These are phyloP conservation scores for Phrynosoma platyrhinos DNA, from an alignment of 2,113 vertebrate species.

Conservation along the genomic window DNA sequence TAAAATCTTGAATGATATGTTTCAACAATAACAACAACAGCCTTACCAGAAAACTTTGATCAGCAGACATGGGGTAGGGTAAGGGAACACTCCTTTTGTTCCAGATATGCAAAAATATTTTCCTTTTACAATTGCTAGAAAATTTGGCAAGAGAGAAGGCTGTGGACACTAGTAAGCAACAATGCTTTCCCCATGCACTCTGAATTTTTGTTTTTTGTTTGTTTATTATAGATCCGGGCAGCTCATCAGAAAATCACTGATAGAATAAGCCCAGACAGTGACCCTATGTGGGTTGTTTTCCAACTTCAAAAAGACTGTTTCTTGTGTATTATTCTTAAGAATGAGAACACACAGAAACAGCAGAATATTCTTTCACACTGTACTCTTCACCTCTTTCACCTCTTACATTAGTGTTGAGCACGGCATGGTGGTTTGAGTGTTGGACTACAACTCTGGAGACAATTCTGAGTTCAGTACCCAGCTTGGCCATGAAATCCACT, in stretches of 20 bases:
- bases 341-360: background rate
- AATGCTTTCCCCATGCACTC: background rate
- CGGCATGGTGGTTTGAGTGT: too few species aligned
- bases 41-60: too few species aligned
- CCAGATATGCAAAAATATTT: background rate
- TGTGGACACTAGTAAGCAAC: background rate
- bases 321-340: background rate
- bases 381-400: background rate
- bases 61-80: too few species aligned
- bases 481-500: too few species aligned
- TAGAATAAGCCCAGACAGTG: constrained; percentile 3
- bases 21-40: background rate
- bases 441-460: too few species aligned
- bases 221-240: constrained; percentile 4
- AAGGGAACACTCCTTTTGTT: background rate
- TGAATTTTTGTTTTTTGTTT: background rate
- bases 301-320: background rate
- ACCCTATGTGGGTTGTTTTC: background rate
- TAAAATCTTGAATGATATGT: background rate
- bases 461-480: too few species aligned
- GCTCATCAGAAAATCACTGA: background rate
- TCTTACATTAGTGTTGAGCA: background rate
- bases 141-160: background rate
- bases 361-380: background rate
- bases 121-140: background rate